Conservation (phyloP, 2,888 invertebrate genomes). For the Cheilosia vulpina region DNA sequence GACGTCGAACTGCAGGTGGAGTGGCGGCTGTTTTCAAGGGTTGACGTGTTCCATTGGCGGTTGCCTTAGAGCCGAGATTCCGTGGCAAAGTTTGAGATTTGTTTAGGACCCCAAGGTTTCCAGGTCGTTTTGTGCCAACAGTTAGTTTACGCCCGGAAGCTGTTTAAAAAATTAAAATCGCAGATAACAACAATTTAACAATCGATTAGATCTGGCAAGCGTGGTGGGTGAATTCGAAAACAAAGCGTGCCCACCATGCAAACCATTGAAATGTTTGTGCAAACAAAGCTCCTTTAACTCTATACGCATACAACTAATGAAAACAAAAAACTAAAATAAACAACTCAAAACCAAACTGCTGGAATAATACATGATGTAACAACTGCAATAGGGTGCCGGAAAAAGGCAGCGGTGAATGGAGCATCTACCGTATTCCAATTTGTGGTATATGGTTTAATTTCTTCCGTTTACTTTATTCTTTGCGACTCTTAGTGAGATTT, state of each 20-base stretch:
- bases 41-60: constrained; percentile 83
- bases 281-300: constrained; percentile 39
- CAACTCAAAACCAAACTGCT: constrained; percentile 5
- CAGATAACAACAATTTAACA: background rate
- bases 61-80: constrained; percentile 89
- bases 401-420: constrained; percentile 58
- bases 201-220: background rate
- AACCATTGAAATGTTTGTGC: background rate
- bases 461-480: constrained; percentile 52
- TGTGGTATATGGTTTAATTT: constrained; percentile 37
- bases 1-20: constrained; percentile 93
- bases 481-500: constrained; percentile 49
- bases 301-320: constrained; percentile 33
- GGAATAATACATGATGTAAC: background rate
- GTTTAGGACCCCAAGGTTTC: constrained; percentile 87
- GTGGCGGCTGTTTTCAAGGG: constrained; percentile 90
- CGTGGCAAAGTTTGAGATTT: constrained; percentile 94
- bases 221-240: constrained; percentile 40
- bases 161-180: constrained; percentile 80
- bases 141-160: constrained; percentile 92
- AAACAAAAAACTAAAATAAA: constrained; percentile 16
- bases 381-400: constrained; percentile 46
- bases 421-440: constrained; percentile 52
- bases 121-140: constrained; percentile 89
- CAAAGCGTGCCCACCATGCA: constrained; percentile 49